These are phyloP conservation scores for Stictocephala bisonia DNA, from an alignment of 2,888 invertebrate species.

Conservation along the genomic window DNA sequence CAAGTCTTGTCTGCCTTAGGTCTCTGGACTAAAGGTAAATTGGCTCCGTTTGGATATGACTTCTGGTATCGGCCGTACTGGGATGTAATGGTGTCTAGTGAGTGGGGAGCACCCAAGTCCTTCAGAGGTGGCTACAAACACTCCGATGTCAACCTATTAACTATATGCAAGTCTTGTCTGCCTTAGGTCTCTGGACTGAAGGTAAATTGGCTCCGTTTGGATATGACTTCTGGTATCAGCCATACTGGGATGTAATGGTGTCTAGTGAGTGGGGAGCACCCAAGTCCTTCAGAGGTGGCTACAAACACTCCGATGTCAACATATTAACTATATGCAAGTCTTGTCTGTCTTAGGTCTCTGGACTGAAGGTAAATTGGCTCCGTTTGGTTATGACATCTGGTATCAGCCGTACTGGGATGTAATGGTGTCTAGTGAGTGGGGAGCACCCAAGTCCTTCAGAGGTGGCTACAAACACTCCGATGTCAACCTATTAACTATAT, in stretches of 20 bases:
- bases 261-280: conserved; percentile 95
- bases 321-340: too few relatives aligned
- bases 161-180: too few relatives aligned
- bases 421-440: conserved; percentile 95
- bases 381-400: conserved; percentile 97
- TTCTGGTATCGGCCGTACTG: conserved; percentile 98
- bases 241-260: conserved; percentile 90
- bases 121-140: conserved; percentile 76
- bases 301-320: conserved; percentile 66
- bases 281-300: conserved; percentile 77
- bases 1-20: conserved; percentile 66
- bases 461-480: conserved; percentile 69
- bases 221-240: conserved; percentile 99
- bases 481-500: too few relatives aligned
- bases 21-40: conserved; percentile 78
- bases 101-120: conserved; percentile 91
- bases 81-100: conserved; percentile 89
- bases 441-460: conserved; percentile 84
- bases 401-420: conserved; percentile 94
- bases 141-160: too few relatives aligned
- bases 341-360: conserved; percentile 71
- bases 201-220: conserved; percentile 79
- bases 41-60: conserved; percentile 88
- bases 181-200: conserved; percentile 78
- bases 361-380: conserved; percentile 76